Conservation (phyloP, 2,888 invertebrate genomes). For the Pseudanteris insignis region DNA sequence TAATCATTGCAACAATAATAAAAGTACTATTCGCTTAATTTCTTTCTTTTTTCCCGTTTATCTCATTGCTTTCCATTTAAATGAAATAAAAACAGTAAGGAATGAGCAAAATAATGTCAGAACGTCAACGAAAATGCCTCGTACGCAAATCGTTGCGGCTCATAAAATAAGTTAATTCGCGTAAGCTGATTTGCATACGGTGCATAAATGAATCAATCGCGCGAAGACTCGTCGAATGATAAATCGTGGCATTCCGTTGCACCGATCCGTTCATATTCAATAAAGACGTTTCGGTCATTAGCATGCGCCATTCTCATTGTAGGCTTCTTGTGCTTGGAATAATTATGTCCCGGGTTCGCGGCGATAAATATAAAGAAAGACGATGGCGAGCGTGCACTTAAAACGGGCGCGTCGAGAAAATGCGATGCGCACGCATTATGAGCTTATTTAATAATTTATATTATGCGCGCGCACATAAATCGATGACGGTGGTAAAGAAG, state of each 20-base stretch:
- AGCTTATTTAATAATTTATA: conserved; percentile 66
- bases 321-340: conserved; percentile 41
- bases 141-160: too few species aligned
- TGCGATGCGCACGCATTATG: conserved; percentile 32
- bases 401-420: conserved; percentile 28
- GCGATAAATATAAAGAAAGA: conserved; percentile 43
- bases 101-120: too few species aligned
- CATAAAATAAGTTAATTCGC: conserved; percentile 24
- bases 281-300: conserved; percentile 39
- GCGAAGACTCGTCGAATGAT: conserved; percentile 27
- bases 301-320: conserved; percentile 42
- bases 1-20: too few species aligned
- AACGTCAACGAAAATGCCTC: not conserved
- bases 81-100: too few species aligned
- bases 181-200: conserved; percentile 14
- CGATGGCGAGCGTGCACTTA: conserved; percentile 28
- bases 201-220: conserved; percentile 28
- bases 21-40: too few species aligned
- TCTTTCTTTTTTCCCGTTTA: too few species aligned
- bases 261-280: conserved; percentile 40
- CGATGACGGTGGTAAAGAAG: conserved; percentile 59
- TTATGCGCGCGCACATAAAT: conserved; percentile 65
- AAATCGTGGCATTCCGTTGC: conserved; percentile 36
- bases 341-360: conserved; percentile 40
- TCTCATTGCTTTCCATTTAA: too few species aligned